Conservation (phyloP, 2,797 vertebrate species). For the Acipenser ruthenus region DNA sequence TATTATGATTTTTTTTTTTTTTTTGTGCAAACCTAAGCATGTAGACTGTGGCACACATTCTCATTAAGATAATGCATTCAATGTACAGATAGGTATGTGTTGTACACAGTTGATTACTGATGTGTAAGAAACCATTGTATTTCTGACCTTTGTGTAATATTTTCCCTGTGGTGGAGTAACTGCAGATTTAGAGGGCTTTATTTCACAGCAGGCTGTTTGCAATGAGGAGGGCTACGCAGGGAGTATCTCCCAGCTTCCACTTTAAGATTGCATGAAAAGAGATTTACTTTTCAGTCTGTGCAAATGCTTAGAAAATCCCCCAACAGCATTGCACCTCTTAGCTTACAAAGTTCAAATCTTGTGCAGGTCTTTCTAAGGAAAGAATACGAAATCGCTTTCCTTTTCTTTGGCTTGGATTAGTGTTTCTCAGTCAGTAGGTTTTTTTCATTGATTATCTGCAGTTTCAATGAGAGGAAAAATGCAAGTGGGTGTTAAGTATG, state of each 20-base stretch:
- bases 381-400: constrained; percentile 6
- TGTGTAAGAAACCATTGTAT: not conserved
- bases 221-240: constrained; percentile 12
- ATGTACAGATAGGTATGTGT: no score
- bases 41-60: no score
- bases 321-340: constrained; percentile 18
- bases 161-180: not conserved
- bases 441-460: constrained; percentile 3
- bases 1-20: no score
- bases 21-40: no score
- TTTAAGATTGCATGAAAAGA: constrained; percentile 20
- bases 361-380: constrained; percentile 2
- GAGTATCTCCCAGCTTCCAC: constrained; percentile 22
- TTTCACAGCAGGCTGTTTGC: constrained; percentile 18
- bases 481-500: not conserved
- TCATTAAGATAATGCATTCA: no score
- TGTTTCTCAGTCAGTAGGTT: not conserved
- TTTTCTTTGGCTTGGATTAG: constrained; percentile 4
- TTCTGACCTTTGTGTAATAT: not conserved
- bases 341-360: constrained; percentile 14
- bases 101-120: not conserved
- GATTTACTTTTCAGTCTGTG: constrained; percentile 15
- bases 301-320: constrained; percentile 12
- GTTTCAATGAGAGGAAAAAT: constrained; percentile 4
- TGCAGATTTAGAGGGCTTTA: constrained; percentile 19